Percentiles rank a stretch among this genome's conserved stretches.
These are phyloP conservation scores for Crossocerus cetratus DNA, from an alignment of 2,888 invertebrate species.

Conservation along the genomic window DNA sequence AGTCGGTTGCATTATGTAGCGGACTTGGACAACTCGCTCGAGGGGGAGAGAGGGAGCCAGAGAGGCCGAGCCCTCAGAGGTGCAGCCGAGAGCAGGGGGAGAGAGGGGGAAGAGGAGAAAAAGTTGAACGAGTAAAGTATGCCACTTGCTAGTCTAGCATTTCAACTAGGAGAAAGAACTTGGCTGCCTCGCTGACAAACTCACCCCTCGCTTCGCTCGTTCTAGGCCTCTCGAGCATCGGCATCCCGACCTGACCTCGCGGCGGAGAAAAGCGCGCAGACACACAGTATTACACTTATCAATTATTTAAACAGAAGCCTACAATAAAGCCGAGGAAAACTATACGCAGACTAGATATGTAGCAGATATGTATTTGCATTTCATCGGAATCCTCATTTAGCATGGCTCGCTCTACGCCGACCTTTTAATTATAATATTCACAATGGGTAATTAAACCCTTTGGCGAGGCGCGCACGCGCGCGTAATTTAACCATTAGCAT, in stretches of 20 bases:
- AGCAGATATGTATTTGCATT: too few species aligned
- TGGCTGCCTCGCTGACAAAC: conserved; percentile 4
- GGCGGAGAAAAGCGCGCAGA: too few species aligned
- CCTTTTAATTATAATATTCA: too few species aligned
- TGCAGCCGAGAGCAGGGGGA: neutral
- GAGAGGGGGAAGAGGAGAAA: conserved; percentile 14
- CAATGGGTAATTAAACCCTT: too few species aligned
- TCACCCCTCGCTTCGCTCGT: neutral
- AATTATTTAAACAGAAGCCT: too few species aligned
- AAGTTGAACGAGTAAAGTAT: conserved; percentile 51
- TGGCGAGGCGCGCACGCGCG: too few species aligned
- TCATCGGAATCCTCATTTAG: too few species aligned
- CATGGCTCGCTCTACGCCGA: too few species aligned
- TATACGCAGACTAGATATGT: too few species aligned
- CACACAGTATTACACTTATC: too few species aligned
- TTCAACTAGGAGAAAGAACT: conserved; percentile 41
- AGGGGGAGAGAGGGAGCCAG: conserved; percentile 20
- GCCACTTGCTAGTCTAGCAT: conserved; percentile 46
- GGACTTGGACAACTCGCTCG: conserved; percentile 34
- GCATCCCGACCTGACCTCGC: conserved; percentile 1
- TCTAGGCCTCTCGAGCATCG: conserved; percentile 8
- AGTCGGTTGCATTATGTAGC: conserved; percentile 72
- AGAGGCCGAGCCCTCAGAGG: conserved; percentile 25
- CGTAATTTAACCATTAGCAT: too few species aligned
- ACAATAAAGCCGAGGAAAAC: too few species aligned